These are phyloP conservation scores for Achatina immaculata DNA, from an alignment of 1,140 invertebrate species.

Conservation along the genomic window DNA sequence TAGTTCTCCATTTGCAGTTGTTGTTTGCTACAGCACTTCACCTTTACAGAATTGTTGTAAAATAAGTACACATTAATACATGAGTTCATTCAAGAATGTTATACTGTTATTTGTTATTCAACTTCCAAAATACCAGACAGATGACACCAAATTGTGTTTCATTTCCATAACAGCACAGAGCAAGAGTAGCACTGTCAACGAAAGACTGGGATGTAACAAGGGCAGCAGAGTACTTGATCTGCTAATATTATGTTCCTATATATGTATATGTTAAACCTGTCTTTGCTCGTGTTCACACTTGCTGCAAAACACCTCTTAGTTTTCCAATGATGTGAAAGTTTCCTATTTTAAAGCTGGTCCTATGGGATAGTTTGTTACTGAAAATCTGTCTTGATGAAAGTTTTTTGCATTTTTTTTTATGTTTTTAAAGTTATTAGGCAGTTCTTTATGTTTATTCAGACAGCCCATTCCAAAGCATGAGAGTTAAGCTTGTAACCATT, in stretches of 20 bases:
- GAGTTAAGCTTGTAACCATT: no score
- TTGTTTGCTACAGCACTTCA: no score
- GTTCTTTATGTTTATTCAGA: not conserved
- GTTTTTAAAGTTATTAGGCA: not conserved
- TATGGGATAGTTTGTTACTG: no score
- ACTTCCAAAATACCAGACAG: no score
- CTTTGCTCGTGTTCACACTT: not conserved
- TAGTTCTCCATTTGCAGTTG: no score
- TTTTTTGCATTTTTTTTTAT: not conserved
- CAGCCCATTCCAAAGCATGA: no score
- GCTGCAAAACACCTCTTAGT: not conserved
- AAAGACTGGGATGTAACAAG: conserved; percentile 70
- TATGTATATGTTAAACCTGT: conserved; percentile 7
- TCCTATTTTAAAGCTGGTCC: not conserved
- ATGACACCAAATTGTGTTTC: no score
- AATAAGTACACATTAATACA: no score
- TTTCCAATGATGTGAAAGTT: not conserved
- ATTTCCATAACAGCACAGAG: conserved; percentile 67
- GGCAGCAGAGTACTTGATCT: conserved; percentile 69
- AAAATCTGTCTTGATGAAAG: no score
- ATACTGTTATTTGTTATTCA: no score
- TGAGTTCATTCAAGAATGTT: no score
- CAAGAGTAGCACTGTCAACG: conserved; percentile 68
- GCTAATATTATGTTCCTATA: conserved; percentile 45
- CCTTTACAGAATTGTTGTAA: no score